Evolutionary conservation across 2,113 vertebrate species (phyloP).

Genomic region (Anseranas semipalmata): DNA sequence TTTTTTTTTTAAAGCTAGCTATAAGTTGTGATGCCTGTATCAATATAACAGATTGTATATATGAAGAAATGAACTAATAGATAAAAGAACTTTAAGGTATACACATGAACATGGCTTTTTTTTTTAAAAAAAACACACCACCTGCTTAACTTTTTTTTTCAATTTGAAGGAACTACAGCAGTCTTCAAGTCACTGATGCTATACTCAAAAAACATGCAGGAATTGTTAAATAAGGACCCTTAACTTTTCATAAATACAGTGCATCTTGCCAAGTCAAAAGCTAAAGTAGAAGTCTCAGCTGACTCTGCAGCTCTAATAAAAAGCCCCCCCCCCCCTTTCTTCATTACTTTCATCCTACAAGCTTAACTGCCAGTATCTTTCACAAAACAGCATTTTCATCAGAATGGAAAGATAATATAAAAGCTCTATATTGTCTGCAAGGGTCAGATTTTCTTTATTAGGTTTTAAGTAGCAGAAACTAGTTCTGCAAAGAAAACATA

Average conservation of each 20-base stretch:
- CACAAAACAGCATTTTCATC: constrained; percentile 59
- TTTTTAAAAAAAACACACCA: background rate
- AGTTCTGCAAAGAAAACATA: constrained; percentile 69
- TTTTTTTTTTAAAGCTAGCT: background rate
- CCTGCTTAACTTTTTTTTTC: background rate
- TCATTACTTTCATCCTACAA: constrained; percentile 57
- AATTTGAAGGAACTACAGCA: background rate
- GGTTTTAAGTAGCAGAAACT: constrained; percentile 75
- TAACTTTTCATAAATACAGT: background rate
- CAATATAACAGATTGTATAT: background rate
- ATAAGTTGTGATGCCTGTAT: background rate
- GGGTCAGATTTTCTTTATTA: constrained; percentile 77
- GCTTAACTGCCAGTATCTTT: constrained; percentile 58
- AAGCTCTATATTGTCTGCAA: constrained; percentile 67
- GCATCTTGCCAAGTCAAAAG: constrained; percentile 20
- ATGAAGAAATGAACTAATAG: background rate
- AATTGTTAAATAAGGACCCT: constrained; percentile 13
- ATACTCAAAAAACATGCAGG: background rate
- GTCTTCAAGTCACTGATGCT: background rate
- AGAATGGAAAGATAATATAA: constrained; percentile 55
- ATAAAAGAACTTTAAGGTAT: background rate
- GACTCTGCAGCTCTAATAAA: constrained; percentile 9
- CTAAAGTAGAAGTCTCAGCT: constrained; percentile 30
- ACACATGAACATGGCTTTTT: background rate
- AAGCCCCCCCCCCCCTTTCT: constrained; percentile 33